phyloP scores from a whole-genome alignment of 2,888 invertebrate genomes.

The Nesidiocoris tenuis region DNA sequence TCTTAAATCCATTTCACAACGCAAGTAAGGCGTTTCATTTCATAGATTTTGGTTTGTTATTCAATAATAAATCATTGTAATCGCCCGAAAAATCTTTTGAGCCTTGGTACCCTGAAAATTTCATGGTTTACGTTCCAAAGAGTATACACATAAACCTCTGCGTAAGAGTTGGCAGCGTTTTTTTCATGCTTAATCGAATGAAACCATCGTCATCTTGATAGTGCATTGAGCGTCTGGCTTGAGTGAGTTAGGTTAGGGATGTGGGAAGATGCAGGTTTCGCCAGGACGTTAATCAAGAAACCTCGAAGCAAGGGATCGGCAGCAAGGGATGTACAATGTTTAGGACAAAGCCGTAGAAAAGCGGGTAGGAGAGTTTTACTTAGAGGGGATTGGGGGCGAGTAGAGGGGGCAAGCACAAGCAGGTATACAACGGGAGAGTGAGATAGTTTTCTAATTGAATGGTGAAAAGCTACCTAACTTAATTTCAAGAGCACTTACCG shows the following conservation, averaged over 20 bases:
- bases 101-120: background rate
- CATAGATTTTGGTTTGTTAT: background rate
- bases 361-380: background rate
- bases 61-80: background rate
- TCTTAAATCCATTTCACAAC: too few relatives aligned
- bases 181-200: background rate
- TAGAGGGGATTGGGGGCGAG: background rate
- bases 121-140: background rate
- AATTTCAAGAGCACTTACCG: constrained; percentile 22
- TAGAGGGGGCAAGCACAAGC: background rate
- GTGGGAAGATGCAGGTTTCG: background rate
- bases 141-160: too few relatives aligned
- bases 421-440: background rate
- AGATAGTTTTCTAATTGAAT: constrained; percentile 37
- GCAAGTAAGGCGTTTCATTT: too few relatives aligned
- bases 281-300: background rate
- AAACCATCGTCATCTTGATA: background rate
- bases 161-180: too few relatives aligned
- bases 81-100: background rate
- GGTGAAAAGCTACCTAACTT: constrained; percentile 22
- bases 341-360: background rate
- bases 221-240: background rate
- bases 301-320: background rate
- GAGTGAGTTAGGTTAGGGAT: background rate
- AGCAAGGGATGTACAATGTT: background rate